phyloP scores from a whole-genome alignment of 2,888 invertebrate species.

The Metalampra italica region DNA sequence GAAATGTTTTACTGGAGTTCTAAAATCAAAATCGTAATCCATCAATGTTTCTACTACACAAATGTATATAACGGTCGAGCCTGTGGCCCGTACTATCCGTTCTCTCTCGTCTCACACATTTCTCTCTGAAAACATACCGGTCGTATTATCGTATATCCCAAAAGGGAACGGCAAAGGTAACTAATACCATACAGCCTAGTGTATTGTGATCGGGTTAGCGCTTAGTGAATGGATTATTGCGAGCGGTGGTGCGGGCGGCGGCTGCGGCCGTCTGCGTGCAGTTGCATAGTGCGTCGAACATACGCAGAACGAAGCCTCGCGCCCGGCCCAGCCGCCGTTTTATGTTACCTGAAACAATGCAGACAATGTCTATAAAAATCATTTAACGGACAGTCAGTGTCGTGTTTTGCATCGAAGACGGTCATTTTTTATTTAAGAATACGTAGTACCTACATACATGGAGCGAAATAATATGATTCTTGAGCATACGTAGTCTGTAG shows the following conservation, averaged over 20 bases:
- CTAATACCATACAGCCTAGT: not conserved
- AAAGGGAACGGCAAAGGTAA: too few species aligned
- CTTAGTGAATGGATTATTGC: constrained; percentile 66
- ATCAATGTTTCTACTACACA: too few species aligned
- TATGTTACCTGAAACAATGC: constrained; percentile 66
- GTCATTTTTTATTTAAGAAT: too few species aligned
- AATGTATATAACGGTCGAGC: not conserved
- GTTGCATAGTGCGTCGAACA: constrained; percentile 82
- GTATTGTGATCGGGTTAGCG: constrained; percentile 49
- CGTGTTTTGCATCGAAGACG: too few species aligned
- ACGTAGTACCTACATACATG: too few species aligned
- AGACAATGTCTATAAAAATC: not conserved
- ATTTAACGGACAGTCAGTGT: not conserved
- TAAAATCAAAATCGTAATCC: too few species aligned
- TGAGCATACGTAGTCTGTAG: too few species aligned
- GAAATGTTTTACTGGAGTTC: too few species aligned
- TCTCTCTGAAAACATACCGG: not conserved
- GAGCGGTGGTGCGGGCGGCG: constrained; percentile 67
- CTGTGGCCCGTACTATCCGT: not conserved
- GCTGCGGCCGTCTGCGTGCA: constrained; percentile 79
- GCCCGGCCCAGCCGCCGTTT: constrained; percentile 80
- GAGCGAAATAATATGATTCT: too few species aligned
- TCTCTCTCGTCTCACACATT: not conserved
- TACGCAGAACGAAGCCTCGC: constrained; percentile 78
- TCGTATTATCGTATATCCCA: too few species aligned